Conservation (phyloP, 2,888 invertebrate genomes). For the Cerastis leucographa region DNA sequence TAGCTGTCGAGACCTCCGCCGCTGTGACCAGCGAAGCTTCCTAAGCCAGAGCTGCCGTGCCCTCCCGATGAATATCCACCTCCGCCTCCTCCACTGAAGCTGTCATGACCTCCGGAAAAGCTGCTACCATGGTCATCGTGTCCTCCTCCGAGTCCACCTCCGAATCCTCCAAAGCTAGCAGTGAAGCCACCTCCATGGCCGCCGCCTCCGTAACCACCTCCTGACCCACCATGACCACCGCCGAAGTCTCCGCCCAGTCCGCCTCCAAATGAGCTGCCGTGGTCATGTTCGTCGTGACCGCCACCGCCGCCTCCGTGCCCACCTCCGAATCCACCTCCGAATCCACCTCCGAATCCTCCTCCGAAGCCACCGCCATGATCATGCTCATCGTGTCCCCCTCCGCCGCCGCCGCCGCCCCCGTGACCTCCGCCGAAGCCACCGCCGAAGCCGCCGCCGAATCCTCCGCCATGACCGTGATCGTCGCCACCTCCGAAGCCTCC, state of each 20-base stretch:
- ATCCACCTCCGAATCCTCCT: constrained; percentile 63
- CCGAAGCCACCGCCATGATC: constrained; percentile 69
- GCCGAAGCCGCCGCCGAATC: constrained; percentile 64
- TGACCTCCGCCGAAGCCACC: constrained; percentile 63
- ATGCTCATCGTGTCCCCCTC: constrained; percentile 70
- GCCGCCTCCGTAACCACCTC: constrained; percentile 62
- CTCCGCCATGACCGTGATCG: constrained; percentile 68
- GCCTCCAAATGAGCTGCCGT: constrained; percentile 58
- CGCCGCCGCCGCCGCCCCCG: constrained; percentile 68
- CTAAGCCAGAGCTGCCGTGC: constrained; percentile 62
- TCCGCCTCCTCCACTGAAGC: constrained; percentile 65
- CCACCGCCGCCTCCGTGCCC: constrained; percentile 73
- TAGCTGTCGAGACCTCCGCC: constrained; percentile 70
- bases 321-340: constrained; percentile 70
- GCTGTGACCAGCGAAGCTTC: constrained; percentile 67
- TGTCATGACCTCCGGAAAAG: constrained; percentile 66
- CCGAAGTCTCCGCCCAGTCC: constrained; percentile 59
- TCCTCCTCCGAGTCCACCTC: constrained; percentile 69
- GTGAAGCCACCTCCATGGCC: constrained; percentile 65
- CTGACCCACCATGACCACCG: constrained; percentile 58
- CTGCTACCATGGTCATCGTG: constrained; percentile 69
- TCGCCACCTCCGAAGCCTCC: constrained; percentile 69
- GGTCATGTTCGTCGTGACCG: constrained; percentile 64
- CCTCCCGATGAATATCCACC: constrained; percentile 66
- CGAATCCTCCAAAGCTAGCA: constrained; percentile 65